phyloP scores from a whole-genome alignment of 2,888 invertebrate genomes.

The Liposcelis brunnea region DNA sequence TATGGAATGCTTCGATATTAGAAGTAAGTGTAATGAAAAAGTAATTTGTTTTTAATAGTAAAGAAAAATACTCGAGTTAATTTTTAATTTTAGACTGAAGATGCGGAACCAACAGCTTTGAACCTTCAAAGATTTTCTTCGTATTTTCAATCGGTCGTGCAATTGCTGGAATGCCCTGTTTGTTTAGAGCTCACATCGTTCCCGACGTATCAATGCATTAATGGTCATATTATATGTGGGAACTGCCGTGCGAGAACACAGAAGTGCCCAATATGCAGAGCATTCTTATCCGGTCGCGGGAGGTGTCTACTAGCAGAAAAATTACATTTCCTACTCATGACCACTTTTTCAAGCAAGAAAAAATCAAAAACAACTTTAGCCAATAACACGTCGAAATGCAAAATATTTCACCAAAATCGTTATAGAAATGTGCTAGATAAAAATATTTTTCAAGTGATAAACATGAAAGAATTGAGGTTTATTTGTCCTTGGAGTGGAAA shows the following conservation, averaged over 20 bases:
- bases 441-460: too few species aligned
- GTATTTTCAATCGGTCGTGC: constrained; percentile 30
- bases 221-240: constrained; percentile 31
- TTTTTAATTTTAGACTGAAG: constrained; percentile 8
- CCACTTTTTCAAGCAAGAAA: constrained; percentile 5
- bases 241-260: constrained; percentile 29
- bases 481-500: too few species aligned
- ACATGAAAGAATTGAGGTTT: too few species aligned
- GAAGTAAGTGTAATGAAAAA: too few species aligned
- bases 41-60: too few species aligned
- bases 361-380: too few species aligned
- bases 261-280: constrained; percentile 31
- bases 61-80: too few species aligned
- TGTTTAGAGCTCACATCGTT: constrained; percentile 29
- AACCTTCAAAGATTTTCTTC: constrained; percentile 29
- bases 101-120: constrained; percentile 16
- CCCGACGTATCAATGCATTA: constrained; percentile 31
- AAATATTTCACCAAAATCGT: too few species aligned
- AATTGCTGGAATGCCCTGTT: constrained; percentile 32
- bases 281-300: constrained; percentile 28
- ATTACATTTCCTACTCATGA: constrained; percentile 18
- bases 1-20: constrained; percentile 19
- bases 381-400: too few species aligned
- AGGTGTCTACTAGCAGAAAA: constrained; percentile 31
- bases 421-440: too few species aligned